Evolutionary conservation across 2,888 invertebrate species (phyloP).

Genomic region (Dendrolimus pini): DNA sequence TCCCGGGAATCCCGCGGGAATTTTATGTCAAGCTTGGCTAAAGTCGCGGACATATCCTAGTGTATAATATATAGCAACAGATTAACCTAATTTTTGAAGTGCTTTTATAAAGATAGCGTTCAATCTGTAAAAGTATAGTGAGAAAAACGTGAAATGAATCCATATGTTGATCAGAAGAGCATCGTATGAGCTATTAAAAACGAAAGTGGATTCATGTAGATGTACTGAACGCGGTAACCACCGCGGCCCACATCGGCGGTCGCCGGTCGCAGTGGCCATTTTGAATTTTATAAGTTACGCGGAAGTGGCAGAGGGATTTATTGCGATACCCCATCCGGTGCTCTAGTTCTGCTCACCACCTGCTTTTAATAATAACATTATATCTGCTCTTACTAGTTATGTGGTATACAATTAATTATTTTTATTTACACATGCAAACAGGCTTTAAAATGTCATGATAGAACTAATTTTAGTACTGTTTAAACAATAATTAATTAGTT

Average conservation of each 20-base stretch:
- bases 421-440: too few relatives aligned
- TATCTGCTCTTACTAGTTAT: background rate
- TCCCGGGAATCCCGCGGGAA: too few relatives aligned
- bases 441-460: too few relatives aligned
- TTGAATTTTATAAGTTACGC: conserved; percentile 2
- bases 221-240: background rate
- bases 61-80: too few relatives aligned
- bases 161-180: background rate
- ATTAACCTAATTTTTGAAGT: too few relatives aligned
- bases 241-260: conserved; percentile 4
- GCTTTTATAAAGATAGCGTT: too few relatives aligned
- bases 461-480: too few relatives aligned
- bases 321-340: conserved; percentile 4
- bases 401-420: background rate
- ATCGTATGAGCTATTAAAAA: background rate
- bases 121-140: background rate
- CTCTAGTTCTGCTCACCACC: conserved; percentile 2
- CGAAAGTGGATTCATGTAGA: background rate
- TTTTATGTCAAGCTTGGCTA: too few relatives aligned
- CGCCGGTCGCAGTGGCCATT: conserved; percentile 2
- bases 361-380: conserved; percentile 3
- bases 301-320: conserved; percentile 6
- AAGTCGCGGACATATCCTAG: too few relatives aligned
- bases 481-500: too few relatives aligned
- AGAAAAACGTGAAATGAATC: background rate